These are phyloP conservation scores for Ploceus nigricollis DNA, from an alignment of 2,113 vertebrate species.

Conservation along the genomic window DNA sequence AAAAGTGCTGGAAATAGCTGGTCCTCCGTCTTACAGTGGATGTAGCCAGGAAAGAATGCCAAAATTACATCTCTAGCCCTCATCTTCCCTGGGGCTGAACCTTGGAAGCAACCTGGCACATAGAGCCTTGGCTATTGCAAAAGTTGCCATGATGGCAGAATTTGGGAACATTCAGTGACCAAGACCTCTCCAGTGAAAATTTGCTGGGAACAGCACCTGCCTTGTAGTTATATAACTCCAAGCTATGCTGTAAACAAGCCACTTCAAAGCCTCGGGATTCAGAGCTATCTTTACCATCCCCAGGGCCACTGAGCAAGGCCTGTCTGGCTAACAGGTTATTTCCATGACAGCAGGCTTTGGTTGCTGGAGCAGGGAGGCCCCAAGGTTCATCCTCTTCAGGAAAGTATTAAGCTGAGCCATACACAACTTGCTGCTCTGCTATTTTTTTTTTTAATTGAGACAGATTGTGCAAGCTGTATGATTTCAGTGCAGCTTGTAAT, in stretches of 20 bases:
- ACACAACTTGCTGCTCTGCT: neutral
- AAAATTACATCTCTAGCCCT: neutral
- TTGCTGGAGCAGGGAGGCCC: neutral
- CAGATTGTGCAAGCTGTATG: neutral
- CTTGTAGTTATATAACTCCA: neutral
- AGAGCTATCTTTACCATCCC: neutral
- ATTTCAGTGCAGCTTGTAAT: neutral
- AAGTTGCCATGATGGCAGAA: neutral
- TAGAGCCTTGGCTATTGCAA: neutral
- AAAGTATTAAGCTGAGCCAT: neutral
- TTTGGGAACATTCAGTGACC: neutral
- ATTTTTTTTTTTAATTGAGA: neutral
- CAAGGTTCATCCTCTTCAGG: neutral
- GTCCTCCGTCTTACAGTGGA: neutral
- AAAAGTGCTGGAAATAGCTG: neutral
- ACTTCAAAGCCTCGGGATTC: neutral
- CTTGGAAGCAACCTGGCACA: neutral
- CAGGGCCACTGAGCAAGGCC: neutral
- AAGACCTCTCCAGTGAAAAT: neutral
- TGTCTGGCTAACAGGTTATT: neutral
- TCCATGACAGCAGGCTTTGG: neutral
- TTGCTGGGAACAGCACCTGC: neutral
- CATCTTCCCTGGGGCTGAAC: neutral
- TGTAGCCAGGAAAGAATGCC: neutral
- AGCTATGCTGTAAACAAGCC: conserved; percentile 18